Evolutionary conservation across 2,797 vertebrate species (phyloP).

Genomic region (Girardinus metallicus): DNA sequence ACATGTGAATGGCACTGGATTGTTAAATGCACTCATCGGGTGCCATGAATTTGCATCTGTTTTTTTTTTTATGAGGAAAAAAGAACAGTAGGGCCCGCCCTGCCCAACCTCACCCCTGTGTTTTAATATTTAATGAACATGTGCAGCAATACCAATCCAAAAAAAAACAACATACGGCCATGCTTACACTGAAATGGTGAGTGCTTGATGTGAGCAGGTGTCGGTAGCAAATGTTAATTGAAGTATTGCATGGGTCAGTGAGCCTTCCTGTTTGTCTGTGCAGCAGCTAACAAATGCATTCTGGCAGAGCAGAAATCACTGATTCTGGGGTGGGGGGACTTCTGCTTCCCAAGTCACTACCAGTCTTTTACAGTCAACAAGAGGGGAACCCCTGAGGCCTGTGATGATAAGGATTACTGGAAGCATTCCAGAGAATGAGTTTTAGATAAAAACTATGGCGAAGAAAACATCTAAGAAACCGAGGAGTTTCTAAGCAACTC

Average conservation of each 20-base stretch:
- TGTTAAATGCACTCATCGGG: slow-evolving; percentile 45
- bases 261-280: slow-evolving; percentile 73
- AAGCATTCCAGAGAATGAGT: slow-evolving; percentile 7
- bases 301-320: slow-evolving; percentile 48
- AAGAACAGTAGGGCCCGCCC: slow-evolving; percentile 75
- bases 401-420: slow-evolving; percentile 7
- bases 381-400: slow-evolving; percentile 31
- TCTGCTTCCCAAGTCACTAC: slow-evolving; percentile 39
- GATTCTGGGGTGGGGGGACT: slow-evolving; percentile 39
- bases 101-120: slow-evolving; percentile 78
- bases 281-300: slow-evolving; percentile 52
- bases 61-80: slow-evolving; percentile 87
- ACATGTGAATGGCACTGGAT: neutral
- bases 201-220: slow-evolving; percentile 78
- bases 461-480: slow-evolving; percentile 13
- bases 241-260: slow-evolving; percentile 81
- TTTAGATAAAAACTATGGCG: slow-evolving; percentile 18
- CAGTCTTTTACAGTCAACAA: slow-evolving; percentile 31
- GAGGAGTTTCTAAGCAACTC: slow-evolving; percentile 21
- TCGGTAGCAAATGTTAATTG: slow-evolving; percentile 84
- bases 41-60: slow-evolving; percentile 42
- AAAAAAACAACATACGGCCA: slow-evolving; percentile 21
- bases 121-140: slow-evolving; percentile 86
- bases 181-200: slow-evolving; percentile 15
- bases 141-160: slow-evolving; percentile 69